Percentiles rank a stretch among this genome's conserved stretches.
phyloP scores from a whole-genome alignment of 1,140 invertebrate species.

The Drosophila santomea region DNA sequence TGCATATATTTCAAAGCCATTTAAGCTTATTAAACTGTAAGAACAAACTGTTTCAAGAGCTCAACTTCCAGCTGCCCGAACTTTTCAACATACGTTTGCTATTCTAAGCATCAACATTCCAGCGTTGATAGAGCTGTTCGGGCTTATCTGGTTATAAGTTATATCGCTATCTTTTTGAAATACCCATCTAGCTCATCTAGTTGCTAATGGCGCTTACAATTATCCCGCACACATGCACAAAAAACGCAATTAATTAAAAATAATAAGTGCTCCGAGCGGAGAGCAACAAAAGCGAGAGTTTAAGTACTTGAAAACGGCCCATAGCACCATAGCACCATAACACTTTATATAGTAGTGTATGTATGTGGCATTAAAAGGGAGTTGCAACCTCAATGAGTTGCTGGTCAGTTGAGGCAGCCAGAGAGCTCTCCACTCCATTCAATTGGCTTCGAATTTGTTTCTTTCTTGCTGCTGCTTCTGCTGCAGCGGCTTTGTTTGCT shows the following conservation, averaged over 20 bases:
- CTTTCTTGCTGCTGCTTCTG: conserved; percentile 11
- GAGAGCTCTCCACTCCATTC: conserved; percentile 27
- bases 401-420: conserved; percentile 18
- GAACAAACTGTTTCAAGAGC: no score
- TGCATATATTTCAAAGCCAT: no score
- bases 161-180: conserved; percentile 8
- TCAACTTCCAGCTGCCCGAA: neutral
- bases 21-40: no score
- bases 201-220: conserved; percentile 44
- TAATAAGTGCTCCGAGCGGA: conserved; percentile 49
- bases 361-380: neutral
- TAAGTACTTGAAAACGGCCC: conserved; percentile 29
- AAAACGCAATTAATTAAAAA: conserved; percentile 67
- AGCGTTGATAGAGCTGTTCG: neutral
- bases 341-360: neutral
- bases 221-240: conserved; percentile 36
- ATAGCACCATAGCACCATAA: neutral
- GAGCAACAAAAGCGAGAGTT: conserved; percentile 47
- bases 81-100: conserved; percentile 5
- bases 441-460: conserved; percentile 59
- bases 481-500: conserved; percentile 60
- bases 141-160: conserved; percentile 8
- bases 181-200: conserved; percentile 9
- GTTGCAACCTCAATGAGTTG: conserved; percentile 6
- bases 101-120: conserved; percentile 12